These are phyloP conservation scores for Natator depressus DNA, from an alignment of 2,113 vertebrate genomes.

Conservation along the genomic window DNA sequence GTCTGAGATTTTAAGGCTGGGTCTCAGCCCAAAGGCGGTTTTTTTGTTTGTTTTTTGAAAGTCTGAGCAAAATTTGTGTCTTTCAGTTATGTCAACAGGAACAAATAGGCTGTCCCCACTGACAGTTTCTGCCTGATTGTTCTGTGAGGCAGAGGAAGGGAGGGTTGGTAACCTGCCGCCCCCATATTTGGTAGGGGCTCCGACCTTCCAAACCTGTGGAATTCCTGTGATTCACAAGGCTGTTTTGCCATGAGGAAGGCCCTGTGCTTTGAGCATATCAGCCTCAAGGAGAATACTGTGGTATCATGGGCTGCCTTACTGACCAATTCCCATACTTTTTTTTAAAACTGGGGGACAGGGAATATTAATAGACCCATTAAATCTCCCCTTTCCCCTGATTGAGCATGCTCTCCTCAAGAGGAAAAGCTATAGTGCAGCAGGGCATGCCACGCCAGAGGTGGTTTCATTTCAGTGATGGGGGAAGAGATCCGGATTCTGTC, in stretches of 20 bases:
- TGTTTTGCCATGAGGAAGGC: not conserved
- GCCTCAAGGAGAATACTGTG: not conserved
- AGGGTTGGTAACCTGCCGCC: fast-evolving
- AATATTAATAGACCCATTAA: not conserved
- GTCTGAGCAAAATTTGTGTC: not conserved
- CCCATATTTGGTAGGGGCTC: fast-evolving
- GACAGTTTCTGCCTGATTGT: not conserved
- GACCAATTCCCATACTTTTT: not conserved
- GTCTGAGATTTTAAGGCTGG: not conserved
- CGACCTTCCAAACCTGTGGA: not conserved
- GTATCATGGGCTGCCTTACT: not conserved
- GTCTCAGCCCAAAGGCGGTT: not conserved
- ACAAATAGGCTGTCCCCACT: fast-evolving
- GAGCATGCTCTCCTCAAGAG: not conserved
- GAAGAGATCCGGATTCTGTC: not conserved
- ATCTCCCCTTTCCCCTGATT: not conserved
- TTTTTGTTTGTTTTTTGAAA: not conserved
- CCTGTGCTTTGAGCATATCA: not conserved
- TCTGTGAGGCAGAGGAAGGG: not conserved
- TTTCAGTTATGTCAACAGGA: not conserved
- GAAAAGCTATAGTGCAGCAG: not conserved
- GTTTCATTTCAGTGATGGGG: not conserved
- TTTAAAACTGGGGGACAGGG: not conserved
- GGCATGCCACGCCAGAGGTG: not conserved
- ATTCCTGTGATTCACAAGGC: fast-evolving